These are phyloP conservation scores for Vespertilio murinus DNA, from an alignment of 2,797 vertebrate genomes.

Conservation along the genomic window DNA sequence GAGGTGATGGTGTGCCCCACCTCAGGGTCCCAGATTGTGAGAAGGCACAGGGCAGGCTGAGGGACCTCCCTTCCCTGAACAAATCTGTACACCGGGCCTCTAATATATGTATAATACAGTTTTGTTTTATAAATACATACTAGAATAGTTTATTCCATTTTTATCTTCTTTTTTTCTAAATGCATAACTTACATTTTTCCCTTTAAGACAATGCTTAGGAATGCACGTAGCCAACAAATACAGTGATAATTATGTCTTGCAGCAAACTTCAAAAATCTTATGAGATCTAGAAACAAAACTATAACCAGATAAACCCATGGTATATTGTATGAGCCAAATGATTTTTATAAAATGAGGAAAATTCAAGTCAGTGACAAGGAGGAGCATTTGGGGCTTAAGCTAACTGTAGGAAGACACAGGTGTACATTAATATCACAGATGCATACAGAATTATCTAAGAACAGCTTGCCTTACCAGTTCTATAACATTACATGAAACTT, in stretches of 20 bases:
- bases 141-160: background rate
- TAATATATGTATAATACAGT: background rate
- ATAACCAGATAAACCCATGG: background rate
- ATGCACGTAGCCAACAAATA: background rate
- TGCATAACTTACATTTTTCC: background rate
- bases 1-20: too few relatives aligned
- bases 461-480: background rate
- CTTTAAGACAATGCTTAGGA: conserved; percentile 56
- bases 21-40: too few relatives aligned
- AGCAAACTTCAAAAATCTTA: conserved; percentile 57
- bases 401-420: background rate
- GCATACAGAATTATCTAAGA: background rate
- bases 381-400: background rate
- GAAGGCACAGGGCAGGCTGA: too few relatives aligned
- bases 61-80: too few relatives aligned
- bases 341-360: conserved; percentile 37
- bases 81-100: too few relatives aligned
- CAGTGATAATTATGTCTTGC: background rate
- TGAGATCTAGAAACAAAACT: conserved; percentile 32
- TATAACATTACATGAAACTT: conserved; percentile 15
- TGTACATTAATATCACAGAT: background rate
- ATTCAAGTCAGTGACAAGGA: conserved; percentile 47
- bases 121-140: conserved; percentile 16
- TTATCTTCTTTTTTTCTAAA: background rate
- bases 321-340: background rate